Evolutionary conservation across 2,888 invertebrate genomes (phyloP).

Genomic region (Dorcus hopei): DNA sequence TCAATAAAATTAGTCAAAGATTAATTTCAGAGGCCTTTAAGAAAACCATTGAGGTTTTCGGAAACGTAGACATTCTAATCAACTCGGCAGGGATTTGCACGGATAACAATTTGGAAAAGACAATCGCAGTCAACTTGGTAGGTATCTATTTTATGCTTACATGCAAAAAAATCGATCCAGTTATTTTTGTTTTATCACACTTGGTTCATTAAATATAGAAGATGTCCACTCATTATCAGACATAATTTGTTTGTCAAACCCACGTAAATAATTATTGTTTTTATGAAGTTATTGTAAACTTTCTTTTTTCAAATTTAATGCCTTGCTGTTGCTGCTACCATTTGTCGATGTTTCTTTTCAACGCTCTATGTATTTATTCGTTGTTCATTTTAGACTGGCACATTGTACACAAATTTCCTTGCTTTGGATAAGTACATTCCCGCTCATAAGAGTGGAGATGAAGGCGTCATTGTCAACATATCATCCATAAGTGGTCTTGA

Average conservation of each 20-base stretch:
- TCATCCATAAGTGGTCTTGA: slow-evolving; percentile 6
- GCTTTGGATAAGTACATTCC: slow-evolving; percentile 10
- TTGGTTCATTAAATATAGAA: too few relatives aligned
- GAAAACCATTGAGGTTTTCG: slow-evolving; percentile 10
- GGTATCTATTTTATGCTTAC: slow-evolving; percentile 10
- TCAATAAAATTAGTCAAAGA: not conserved
- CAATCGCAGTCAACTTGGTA: slow-evolving; percentile 13
- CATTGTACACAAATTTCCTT: slow-evolving; percentile 6
- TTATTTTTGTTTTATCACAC: too few relatives aligned
- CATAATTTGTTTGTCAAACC: too few relatives aligned
- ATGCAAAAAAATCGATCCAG: too few relatives aligned
- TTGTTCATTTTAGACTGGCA: slow-evolving; percentile 17
- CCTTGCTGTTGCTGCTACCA: too few relatives aligned
- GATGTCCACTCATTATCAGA: too few relatives aligned
- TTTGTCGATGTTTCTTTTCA: too few relatives aligned
- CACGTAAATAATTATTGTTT: too few relatives aligned
- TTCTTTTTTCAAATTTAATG: too few relatives aligned
- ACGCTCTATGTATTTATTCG: slow-evolving; percentile 22
- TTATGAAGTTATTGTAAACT: too few relatives aligned
- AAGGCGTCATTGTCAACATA: slow-evolving; percentile 13
- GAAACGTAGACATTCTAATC: slow-evolving; percentile 11
- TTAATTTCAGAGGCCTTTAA: slow-evolving; percentile 12
- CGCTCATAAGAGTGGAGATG: slow-evolving; percentile 4
- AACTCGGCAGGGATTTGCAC: slow-evolving; percentile 11
- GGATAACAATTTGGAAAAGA: slow-evolving; percentile 7